A percentile compares a stretch with the other conserved stretches of the same genome.
These are phyloP conservation scores for Zaprionus ornatus DNA, from an alignment of 1,140 invertebrate species.

Conservation along the genomic window DNA sequence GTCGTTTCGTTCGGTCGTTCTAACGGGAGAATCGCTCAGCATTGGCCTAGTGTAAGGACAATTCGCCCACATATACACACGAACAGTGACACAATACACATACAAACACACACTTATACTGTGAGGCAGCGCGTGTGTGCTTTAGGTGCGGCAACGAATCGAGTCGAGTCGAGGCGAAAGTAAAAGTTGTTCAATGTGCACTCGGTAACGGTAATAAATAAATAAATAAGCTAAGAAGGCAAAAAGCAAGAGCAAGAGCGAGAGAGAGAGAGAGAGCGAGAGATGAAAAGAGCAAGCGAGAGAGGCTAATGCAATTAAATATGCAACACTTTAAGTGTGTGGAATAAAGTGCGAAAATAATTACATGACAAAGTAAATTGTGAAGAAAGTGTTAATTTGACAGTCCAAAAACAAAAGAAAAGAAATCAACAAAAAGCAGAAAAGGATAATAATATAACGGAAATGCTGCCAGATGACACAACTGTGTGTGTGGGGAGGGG, in stretches of 20 bases:
- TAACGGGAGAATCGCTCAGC: conserved; percentile 44
- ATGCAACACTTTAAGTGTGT: conserved; percentile 58
- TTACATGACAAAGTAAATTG: conserved; percentile 4
- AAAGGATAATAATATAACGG: conserved; percentile 1
- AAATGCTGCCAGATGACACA: conserved; percentile 17
- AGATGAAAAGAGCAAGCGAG: neutral
- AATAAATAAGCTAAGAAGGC: conserved; percentile 53
- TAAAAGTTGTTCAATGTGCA: conserved; percentile 66
- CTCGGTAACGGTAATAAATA: conserved; percentile 64
- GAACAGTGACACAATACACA: conserved; percentile 16
- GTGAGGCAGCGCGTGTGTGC: conserved; percentile 14
- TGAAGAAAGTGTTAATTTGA: conserved; percentile 24
- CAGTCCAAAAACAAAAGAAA: neutral
- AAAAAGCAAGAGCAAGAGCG: conserved; percentile 31
- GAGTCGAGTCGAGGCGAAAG: conserved; percentile 36
- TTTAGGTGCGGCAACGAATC: conserved; percentile 43
- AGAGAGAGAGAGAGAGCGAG: conserved; percentile 3
- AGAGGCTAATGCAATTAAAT: conserved; percentile 49
- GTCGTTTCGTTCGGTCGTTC: conserved; percentile 80
- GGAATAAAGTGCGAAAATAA: conserved; percentile 49
- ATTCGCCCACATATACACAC: conserved; percentile 39
- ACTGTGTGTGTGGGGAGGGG: neutral
- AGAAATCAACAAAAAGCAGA: neutral
- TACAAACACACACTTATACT: conserved; percentile 11
- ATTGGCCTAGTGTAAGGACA: conserved; percentile 61